A percentile compares a stretch with the other conserved stretches of the same genome.
Conservation (phyloP, 2,113 vertebrate genomes). For the Lampris megalopsis region DNA sequence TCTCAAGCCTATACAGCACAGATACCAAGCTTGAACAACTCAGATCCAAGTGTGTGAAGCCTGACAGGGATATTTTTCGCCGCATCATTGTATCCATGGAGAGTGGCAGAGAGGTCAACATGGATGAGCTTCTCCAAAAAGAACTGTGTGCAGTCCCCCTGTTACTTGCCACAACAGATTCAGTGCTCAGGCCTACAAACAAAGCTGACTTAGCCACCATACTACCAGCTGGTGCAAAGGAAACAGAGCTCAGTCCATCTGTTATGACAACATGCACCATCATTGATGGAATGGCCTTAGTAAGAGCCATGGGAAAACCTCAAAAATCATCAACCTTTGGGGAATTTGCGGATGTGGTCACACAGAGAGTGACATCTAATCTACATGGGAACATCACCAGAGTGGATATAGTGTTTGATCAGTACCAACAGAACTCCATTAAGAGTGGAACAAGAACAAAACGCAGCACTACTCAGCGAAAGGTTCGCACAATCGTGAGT, state of each 20-base stretch:
- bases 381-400: constrained; percentile 28
- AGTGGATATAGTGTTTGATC: not conserved
- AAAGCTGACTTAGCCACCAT: not conserved
- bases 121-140: too few species aligned
- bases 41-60: too few species aligned
- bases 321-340: constrained; percentile 15
- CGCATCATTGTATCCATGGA: too few species aligned
- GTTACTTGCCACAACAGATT: too few species aligned
- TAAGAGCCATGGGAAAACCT: constrained; percentile 20
- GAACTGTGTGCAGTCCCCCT: too few species aligned
- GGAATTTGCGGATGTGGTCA: constrained; percentile 1
- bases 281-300: constrained; percentile 31
- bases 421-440: not conserved
- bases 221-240: constrained; percentile 6
- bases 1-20: not conserved
- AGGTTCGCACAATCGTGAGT: not conserved
- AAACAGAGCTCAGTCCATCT: constrained; percentile 3
- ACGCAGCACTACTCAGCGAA: not conserved
- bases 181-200: too few species aligned
- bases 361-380: constrained; percentile 10
- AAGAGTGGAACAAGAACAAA: not conserved
- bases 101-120: too few species aligned
- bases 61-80: too few species aligned
- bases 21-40: too few species aligned
- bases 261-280: not conserved